Conservation (phyloP, 2,797 vertebrate species). For the Acanthurus leucopareius region DNA sequence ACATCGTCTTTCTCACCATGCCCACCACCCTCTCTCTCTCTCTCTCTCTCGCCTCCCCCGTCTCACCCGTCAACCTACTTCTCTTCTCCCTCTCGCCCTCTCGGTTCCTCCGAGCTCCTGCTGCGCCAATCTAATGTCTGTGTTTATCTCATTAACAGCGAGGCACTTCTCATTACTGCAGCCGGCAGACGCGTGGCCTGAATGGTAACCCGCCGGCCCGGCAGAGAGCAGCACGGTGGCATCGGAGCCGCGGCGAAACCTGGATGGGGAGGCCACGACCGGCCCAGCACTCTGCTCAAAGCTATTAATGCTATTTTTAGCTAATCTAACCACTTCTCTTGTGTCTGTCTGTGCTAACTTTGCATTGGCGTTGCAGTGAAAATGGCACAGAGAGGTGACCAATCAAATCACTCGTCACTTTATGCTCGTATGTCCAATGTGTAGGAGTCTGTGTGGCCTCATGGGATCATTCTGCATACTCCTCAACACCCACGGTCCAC, state of each 20-base stretch:
- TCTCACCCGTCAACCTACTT: conserved; percentile 32
- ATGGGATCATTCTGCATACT: not conserved
- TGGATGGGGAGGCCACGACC: conserved; percentile 46
- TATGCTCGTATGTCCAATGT: not conserved
- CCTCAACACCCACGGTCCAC: not conserved
- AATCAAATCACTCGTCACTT: not conserved
- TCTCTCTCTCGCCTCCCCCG: conserved; percentile 1
- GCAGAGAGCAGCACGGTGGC: conserved; percentile 11
- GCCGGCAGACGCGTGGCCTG: conserved; percentile 71
- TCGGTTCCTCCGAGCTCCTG: conserved; percentile 53
- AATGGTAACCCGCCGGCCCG: conserved; percentile 72
- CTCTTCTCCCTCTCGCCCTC: conserved; percentile 31
- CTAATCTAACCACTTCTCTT: conserved; percentile 40
- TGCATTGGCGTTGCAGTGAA: not conserved
- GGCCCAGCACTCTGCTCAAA: conserved; percentile 48
- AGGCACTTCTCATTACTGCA: conserved; percentile 76
- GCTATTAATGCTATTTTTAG: conserved; percentile 64
- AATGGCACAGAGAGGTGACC: conserved; percentile 1
- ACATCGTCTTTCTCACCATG: conserved; percentile 29
- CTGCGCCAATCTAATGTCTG: conserved; percentile 80
- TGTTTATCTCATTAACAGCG: conserved; percentile 84
- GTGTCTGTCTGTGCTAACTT: conserved; percentile 23
- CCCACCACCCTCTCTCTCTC: conserved; percentile 10
- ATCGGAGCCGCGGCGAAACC: conserved; percentile 10
- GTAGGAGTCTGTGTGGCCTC: not conserved